These are phyloP conservation scores for Aegotheles bennettii DNA, from an alignment of 2,113 vertebrate genomes.

Conservation along the genomic window DNA sequence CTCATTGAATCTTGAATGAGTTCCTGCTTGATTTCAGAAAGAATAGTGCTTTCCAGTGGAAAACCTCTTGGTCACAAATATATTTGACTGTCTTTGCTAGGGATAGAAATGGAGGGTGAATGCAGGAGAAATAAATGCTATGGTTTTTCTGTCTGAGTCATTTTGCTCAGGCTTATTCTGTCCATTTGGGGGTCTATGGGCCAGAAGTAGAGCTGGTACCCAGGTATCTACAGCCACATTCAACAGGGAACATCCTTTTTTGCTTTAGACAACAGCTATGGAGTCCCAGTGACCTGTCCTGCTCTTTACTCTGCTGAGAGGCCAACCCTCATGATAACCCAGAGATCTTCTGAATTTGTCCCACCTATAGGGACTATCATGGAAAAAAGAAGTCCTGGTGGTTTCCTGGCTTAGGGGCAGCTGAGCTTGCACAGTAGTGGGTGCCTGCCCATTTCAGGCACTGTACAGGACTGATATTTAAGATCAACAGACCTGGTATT, in stretches of 20 bases:
- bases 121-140: neutral
- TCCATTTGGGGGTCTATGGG: neutral
- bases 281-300: neutral
- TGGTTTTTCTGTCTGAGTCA: neutral
- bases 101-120: neutral
- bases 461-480: neutral
- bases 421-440: neutral
- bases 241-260: neutral
- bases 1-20: neutral
- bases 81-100: neutral
- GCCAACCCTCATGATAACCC: neutral
- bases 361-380: neutral
- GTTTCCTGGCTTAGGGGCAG: neutral
- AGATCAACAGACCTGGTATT: neutral
- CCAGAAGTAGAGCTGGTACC: neutral
- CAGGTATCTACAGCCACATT: neutral
- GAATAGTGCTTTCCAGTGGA: neutral
- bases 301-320: neutral
- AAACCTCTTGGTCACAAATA: neutral
- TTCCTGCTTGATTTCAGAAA: constrained; percentile 15
- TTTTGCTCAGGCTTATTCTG: neutral
- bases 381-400: neutral
- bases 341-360: neutral
- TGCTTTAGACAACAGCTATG: neutral
- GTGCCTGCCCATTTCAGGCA: neutral